These are phyloP conservation scores for Ditylenchus dipsaci DNA, from an alignment of 1,140 invertebrate species.

Conservation along the genomic window DNA sequence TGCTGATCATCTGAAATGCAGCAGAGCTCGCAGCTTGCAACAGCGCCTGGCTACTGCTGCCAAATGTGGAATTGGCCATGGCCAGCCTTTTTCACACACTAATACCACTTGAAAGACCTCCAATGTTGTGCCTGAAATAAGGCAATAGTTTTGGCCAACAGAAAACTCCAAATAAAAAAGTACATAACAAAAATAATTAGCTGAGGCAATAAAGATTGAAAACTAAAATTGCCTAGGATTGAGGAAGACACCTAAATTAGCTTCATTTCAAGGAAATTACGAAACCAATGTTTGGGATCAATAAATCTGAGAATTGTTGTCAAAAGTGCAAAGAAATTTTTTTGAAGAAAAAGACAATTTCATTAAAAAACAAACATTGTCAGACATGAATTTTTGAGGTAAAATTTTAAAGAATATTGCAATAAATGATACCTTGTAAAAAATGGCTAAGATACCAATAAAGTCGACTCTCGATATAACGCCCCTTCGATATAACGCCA, in stretches of 20 bases:
- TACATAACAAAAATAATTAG: not conserved
- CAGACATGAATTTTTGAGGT: too few species aligned
- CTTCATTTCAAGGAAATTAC: not conserved
- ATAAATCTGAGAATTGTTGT: not conserved
- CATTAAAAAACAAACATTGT: too few species aligned
- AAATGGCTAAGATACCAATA: too few species aligned
- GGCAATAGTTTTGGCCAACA: not conserved
- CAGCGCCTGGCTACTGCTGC: not conserved
- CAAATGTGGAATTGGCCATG: constrained; percentile 1
- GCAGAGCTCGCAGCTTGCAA: not conserved
- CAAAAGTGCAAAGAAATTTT: not conserved
- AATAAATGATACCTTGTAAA: too few species aligned
- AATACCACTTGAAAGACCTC: not conserved
- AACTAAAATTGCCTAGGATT: not conserved
- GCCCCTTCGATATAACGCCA: too few species aligned
- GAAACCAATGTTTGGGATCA: not conserved
- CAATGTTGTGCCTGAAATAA: not conserved
- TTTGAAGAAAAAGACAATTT: too few species aligned
- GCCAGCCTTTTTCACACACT: not conserved
- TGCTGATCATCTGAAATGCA: not conserved
- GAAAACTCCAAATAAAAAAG: not conserved
- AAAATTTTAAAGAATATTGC: too few species aligned
- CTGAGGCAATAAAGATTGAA: not conserved
- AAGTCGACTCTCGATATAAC: too few species aligned
- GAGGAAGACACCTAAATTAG: not conserved